Conservation (phyloP, 2,888 invertebrate species). For the Anthophora plumipes region DNA sequence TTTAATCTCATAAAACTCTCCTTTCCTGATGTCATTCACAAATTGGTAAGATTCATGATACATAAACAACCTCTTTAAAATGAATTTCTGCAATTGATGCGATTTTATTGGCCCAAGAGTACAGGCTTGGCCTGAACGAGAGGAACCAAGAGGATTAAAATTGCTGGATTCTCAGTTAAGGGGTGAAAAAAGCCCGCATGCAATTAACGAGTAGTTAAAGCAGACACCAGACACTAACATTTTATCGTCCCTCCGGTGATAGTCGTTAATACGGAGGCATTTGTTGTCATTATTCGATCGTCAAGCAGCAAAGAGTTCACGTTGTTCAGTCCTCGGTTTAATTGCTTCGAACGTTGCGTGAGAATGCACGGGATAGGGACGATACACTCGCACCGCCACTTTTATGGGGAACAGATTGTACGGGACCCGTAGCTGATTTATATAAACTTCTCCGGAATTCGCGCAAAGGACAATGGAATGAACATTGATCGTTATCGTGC, state of each 20-base stretch:
- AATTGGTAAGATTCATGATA: neutral
- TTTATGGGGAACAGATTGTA: slow-evolving; percentile 56
- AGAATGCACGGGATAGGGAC: slow-evolving; percentile 22
- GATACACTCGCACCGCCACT: slow-evolving; percentile 26
- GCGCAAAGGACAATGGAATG: neutral
- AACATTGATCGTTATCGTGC: no score
- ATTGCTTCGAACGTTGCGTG: slow-evolving; percentile 50
- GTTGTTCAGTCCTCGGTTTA: slow-evolving; percentile 24
- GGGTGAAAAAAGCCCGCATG: slow-evolving; percentile 31
- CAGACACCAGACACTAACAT: slow-evolving; percentile 35
- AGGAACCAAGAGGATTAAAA: neutral
- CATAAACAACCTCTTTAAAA: neutral
- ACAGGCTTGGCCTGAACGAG: neutral
- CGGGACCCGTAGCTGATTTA: slow-evolving; percentile 34
- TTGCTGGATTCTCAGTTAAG: neutral
- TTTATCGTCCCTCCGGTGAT: slow-evolving; percentile 22
- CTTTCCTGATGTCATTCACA: no score
- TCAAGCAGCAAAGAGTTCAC: slow-evolving; percentile 17
- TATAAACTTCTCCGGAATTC: slow-evolving; percentile 44
- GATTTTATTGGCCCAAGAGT: neutral
- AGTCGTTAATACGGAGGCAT: slow-evolving; percentile 34
- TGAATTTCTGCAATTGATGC: neutral
- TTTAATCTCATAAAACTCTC: no score
- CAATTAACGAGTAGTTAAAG: slow-evolving; percentile 41
- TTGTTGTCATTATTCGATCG: slow-evolving; percentile 40